Evolutionary conservation across 2,113 vertebrate species (phyloP).

Genomic region (Nyctibius bracteatus): DNA sequence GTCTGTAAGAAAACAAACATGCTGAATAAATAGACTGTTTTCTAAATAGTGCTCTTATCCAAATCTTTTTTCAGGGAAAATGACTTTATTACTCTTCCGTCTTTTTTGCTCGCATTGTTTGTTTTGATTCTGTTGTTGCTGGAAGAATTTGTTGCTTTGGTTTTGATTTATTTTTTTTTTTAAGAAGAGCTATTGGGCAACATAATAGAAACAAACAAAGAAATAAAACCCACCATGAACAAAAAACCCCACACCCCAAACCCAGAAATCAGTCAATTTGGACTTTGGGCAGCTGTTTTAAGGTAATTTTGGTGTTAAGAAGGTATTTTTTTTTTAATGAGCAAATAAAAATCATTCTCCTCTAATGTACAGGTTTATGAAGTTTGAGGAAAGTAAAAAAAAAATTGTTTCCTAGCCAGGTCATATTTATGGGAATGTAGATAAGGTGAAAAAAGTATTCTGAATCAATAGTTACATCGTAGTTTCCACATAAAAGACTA

Average conservation of each 20-base stretch:
- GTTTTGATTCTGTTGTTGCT: background rate
- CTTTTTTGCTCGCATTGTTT: background rate
- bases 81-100: background rate
- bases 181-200: background rate
- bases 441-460: background rate
- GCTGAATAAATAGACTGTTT: background rate
- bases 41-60: background rate
- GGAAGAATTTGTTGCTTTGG: background rate
- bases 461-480: background rate
- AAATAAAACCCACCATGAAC: background rate
- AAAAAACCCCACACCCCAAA: background rate
- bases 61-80: background rate
- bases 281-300: background rate
- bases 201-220: background rate
- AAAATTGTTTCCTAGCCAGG: background rate
- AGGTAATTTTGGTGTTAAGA: background rate
- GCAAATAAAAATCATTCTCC: background rate
- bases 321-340: background rate
- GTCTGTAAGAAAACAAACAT: background rate
- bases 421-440: background rate
- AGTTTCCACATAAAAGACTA: background rate
- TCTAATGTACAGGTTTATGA: background rate
- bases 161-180: background rate
- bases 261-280: background rate
- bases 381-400: background rate